These are phyloP conservation scores for Natator depressus DNA, from an alignment of 2,113 vertebrate species.

Conservation along the genomic window DNA sequence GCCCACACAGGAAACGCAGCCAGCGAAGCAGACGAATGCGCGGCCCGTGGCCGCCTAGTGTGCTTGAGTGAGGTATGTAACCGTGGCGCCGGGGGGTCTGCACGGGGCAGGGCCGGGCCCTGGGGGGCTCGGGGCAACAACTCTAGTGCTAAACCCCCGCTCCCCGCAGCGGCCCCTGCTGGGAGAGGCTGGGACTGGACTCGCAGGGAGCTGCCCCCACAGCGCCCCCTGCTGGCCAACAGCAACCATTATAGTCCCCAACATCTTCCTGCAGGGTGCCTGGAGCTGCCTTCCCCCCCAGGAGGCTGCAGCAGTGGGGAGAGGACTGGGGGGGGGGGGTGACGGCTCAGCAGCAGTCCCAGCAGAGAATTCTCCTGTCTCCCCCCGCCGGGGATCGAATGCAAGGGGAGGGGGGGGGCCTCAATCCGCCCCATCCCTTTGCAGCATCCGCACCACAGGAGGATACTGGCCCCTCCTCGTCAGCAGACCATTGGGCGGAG, in stretches of 20 bases:
- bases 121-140: accelerated
- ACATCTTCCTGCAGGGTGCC: neutral
- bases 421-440: neutral
- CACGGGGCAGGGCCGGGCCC: no score
- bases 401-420: neutral
- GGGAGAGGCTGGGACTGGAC: no score
- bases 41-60: slow-evolving; percentile 48
- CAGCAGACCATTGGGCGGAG: neutral
- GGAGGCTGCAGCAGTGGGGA: slow-evolving; percentile 16
- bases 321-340: slow-evolving; percentile 28
- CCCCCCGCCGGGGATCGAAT: neutral
- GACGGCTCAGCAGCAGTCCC: neutral
- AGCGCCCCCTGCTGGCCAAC: no score
- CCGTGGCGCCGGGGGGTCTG: neutral
- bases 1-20: neutral
- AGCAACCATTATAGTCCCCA: no score
- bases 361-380: neutral
- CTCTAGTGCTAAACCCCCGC: neutral
- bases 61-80: slow-evolving; percentile 59
- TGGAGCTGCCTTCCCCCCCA: neutral
- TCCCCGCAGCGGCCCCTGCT: no score
- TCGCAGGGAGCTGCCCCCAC: no score
- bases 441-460: neutral
- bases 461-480: neutral
- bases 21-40: neutral